phyloP scores from a whole-genome alignment of 2,797 vertebrate genomes.

The Melanotaenia parkinsoni region DNA sequence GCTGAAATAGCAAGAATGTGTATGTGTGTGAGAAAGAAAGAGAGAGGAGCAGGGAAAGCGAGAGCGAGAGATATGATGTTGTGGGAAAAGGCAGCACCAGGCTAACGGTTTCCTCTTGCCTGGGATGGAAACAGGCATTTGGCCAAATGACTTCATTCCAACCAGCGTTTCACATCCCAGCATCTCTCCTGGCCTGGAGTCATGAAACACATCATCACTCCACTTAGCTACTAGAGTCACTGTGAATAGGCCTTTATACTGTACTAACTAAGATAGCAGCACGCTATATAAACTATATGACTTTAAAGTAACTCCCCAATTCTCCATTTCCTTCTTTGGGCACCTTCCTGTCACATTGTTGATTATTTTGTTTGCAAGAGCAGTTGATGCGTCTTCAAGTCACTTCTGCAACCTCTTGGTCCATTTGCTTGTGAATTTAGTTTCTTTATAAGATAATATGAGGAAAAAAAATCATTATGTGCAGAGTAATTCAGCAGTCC shows the following conservation, averaged over 20 bases:
- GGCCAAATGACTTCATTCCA: conserved; percentile 86
- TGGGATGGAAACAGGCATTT: conserved; percentile 84
- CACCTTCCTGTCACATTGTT: not conserved
- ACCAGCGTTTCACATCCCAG: conserved; percentile 72
- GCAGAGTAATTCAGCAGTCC: not conserved
- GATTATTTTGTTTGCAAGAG: not conserved
- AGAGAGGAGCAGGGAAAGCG: not conserved
- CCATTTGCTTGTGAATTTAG: not conserved
- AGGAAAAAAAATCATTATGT: not conserved
- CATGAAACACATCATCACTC: conserved; percentile 68
- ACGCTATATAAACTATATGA: conserved; percentile 8
- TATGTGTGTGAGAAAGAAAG: not conserved
- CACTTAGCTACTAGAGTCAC: conserved; percentile 49
- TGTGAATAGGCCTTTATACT: conserved; percentile 38
- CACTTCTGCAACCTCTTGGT: not conserved
- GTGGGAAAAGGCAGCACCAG: conserved; percentile 68
- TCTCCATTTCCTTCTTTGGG: conserved; percentile 4
- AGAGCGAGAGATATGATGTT: conserved; percentile 59
- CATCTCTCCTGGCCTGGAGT: conserved; percentile 70
- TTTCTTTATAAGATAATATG: not conserved
- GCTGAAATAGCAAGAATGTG: conserved; percentile 36
- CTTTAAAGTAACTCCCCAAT: not conserved
- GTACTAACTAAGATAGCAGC: conserved; percentile 6
- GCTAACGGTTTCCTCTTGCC: conserved; percentile 83
- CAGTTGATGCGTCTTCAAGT: not conserved